A percentile compares a stretch with the other conserved stretches of the same genome.
phyloP scores from a whole-genome alignment of 2,797 vertebrate genomes.

The Helarctos malayanus region DNA sequence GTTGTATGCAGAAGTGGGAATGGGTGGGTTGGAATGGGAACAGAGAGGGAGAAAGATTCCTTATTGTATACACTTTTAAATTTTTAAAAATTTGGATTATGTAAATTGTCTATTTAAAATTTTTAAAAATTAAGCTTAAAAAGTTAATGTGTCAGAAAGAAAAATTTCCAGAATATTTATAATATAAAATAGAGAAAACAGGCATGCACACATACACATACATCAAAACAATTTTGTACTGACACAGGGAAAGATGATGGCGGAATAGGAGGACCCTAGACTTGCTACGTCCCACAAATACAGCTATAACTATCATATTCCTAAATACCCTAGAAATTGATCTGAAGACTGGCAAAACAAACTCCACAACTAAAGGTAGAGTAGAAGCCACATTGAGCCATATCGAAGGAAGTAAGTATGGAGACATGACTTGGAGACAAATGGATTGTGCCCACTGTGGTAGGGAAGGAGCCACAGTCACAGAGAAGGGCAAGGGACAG shows the following conservation, averaged over 20 bases:
- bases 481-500: background rate
- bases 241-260: background rate
- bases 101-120: conserved; percentile 6
- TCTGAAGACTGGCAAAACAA: background rate
- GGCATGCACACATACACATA: too few species aligned
- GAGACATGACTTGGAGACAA: background rate
- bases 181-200: background rate
- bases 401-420: background rate
- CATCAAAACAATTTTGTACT: background rate
- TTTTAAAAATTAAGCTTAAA: background rate
- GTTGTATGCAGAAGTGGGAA: conserved; percentile 14
- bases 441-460: background rate
- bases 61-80: background rate
- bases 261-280: background rate
- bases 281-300: background rate
- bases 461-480: background rate
- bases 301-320: background rate
- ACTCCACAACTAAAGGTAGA: background rate
- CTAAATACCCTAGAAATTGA: background rate
- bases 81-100: background rate
- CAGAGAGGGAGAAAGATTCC: background rate
- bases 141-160: background rate
- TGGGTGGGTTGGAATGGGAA: background rate
- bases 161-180: background rate
- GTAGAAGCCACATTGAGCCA: background rate